These are phyloP conservation scores for Pelecanus crispus DNA, from an alignment of 2,113 vertebrate species.

Conservation along the genomic window DNA sequence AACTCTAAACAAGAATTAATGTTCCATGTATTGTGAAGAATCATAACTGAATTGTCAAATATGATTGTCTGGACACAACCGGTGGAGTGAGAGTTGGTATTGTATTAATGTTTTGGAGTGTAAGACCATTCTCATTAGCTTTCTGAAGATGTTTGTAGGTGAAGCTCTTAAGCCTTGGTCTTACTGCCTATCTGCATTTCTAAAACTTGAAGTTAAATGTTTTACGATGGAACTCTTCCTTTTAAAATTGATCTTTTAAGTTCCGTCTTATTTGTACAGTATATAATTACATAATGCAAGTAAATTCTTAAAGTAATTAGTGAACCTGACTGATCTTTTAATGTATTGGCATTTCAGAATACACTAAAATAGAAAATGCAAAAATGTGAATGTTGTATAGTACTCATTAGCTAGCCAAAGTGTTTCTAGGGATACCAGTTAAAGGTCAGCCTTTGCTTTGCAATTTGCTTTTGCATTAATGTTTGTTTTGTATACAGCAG, in stretches of 20 bases:
- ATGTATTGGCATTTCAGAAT: not conserved
- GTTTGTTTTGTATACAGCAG: constrained; percentile 47
- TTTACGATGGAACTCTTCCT: not conserved
- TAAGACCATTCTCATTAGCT: not conserved
- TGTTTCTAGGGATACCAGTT: constrained; percentile 27
- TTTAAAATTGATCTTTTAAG: not conserved
- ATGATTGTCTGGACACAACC: not conserved
- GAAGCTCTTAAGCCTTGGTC: not conserved
- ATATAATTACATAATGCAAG: not conserved
- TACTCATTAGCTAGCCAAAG: not conserved
- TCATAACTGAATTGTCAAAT: not conserved
- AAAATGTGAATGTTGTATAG: not conserved
- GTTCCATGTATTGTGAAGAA: not conserved
- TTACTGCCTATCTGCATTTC: not conserved
- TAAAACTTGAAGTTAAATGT: not conserved
- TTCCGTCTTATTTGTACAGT: not conserved
- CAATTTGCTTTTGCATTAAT: constrained; percentile 24
- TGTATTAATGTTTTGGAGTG: not conserved
- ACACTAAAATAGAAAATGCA: constrained; percentile 2
- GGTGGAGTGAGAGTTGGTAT: not conserved
- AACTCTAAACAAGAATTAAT: not conserved
- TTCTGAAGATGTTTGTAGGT: not conserved
- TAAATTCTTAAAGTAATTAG: constrained; percentile 5
- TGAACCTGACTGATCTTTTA: constrained; percentile 7
- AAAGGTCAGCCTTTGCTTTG: constrained; percentile 44